phyloP scores from a whole-genome alignment of 92 coral and sea anemone genomes.

The Montipora capitata region DNA sequence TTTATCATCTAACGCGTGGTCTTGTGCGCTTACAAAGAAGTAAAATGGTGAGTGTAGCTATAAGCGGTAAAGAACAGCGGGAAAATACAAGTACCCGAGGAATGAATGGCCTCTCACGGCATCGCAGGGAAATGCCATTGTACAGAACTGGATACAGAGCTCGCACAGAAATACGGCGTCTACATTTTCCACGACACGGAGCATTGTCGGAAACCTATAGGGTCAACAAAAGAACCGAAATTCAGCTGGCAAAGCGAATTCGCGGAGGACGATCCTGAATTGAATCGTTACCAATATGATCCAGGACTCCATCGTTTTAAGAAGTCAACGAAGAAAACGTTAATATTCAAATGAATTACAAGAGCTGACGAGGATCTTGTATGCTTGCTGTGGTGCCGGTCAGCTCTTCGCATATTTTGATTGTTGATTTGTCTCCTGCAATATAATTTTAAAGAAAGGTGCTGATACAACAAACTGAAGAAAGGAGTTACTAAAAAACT shows the following conservation, averaged over 20 bases:
- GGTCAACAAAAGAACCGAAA: background rate
- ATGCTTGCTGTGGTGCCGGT: too few species aligned
- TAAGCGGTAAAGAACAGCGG: background rate
- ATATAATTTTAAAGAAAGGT: too few species aligned
- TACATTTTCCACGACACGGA: background rate
- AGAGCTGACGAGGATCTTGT: too few species aligned
- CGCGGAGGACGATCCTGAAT: background rate
- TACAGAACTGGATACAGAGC: background rate
- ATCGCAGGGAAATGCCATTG: background rate
- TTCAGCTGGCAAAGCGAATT: conserved; percentile 1
- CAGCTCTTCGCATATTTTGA: too few species aligned
- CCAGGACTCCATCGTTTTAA: too few species aligned
- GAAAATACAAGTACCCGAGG: background rate
- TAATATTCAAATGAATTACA: too few species aligned
- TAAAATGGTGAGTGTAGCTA: background rate
- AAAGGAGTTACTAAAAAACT: too few species aligned
- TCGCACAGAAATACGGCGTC: background rate
- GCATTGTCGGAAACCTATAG: background rate
- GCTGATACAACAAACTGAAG: too few species aligned
- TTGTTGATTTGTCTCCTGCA: too few species aligned
- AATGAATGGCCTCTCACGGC: background rate
- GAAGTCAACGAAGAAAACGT: too few species aligned
- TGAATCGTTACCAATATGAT: background rate
- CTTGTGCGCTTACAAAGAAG: background rate
- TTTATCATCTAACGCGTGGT: background rate